Percentiles rank a stretch among this genome's conserved stretches.
phyloP scores from a whole-genome alignment of 2,888 invertebrate genomes.

The Orchesella flavescens region DNA sequence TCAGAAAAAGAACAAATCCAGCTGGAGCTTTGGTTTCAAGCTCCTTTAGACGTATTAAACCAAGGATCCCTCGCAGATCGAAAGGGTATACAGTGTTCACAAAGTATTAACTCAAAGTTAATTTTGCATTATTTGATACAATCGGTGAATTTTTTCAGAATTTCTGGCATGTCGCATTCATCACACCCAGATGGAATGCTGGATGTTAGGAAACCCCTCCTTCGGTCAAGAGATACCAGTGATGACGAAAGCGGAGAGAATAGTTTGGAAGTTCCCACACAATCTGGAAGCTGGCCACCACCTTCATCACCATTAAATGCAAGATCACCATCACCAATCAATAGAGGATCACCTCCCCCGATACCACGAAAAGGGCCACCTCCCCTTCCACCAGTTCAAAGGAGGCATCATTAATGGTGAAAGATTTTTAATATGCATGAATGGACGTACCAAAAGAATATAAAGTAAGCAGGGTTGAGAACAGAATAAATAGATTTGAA shows the following conservation, averaged over 20 bases:
- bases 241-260: not conserved
- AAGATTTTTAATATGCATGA: not conserved
- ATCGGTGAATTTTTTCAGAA: not conserved
- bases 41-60: constrained; percentile 37
- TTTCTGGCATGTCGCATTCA: not conserved
- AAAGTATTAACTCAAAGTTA: not conserved
- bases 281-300: not conserved
- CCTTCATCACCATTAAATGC: too few relatives aligned
- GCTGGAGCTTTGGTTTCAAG: constrained; percentile 11
- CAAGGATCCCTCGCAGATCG: constrained; percentile 41
- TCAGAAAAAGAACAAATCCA: constrained; percentile 15
- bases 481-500: not conserved
- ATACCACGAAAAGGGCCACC: not conserved
- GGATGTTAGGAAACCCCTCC: not conserved
- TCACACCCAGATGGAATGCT: not conserved
- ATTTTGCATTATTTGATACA: not conserved
- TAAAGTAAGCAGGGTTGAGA: not conserved
- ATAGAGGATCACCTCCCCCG: not conserved
- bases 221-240: not conserved
- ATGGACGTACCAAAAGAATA: too few relatives aligned
- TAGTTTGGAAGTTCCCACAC: not conserved
- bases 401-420: not conserved
- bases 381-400: not conserved
- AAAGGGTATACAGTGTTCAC: constrained; percentile 33
- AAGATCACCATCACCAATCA: not conserved